Percentiles rank a stretch among this genome's conserved stretches.
phyloP scores from a whole-genome alignment of 2,113 vertebrate species.

The Psammodynastes pulverulentus region DNA sequence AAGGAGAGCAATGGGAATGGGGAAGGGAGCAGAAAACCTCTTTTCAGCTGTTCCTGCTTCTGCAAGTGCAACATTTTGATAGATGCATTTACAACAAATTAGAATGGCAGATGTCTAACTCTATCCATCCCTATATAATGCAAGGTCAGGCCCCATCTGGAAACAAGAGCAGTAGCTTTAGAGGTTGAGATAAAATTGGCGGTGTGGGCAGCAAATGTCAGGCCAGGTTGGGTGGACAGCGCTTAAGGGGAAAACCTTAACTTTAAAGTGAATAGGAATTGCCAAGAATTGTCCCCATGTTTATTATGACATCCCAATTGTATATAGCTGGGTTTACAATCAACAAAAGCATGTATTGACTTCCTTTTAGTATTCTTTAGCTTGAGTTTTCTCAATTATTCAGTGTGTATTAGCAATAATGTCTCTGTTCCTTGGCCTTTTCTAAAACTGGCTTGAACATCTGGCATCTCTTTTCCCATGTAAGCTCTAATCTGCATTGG shows the following conservation, averaged over 20 bases:
- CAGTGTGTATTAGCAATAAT: background rate
- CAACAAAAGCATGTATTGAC: background rate
- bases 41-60: background rate
- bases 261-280: too few species aligned
- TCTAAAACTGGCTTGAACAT: background rate
- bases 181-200: background rate
- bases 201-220: background rate
- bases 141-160: background rate
- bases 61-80: background rate
- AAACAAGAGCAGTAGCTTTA: background rate
- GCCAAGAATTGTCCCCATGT: background rate
- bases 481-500: background rate
- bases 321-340: background rate
- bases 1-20: background rate
- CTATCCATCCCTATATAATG: background rate
- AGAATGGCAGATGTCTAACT: background rate
- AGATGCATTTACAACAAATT: background rate
- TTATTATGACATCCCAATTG: background rate
- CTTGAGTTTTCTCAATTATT: background rate
- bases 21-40: background rate
- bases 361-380: background rate
- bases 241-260: background rate
- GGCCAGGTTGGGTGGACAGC: background rate
- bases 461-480: background rate
- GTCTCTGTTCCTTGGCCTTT: background rate